A percentile compares a stretch with the other conserved stretches of the same genome.
Evolutionary conservation across 1,140 invertebrate species (phyloP).

Genomic region (Philotrypesis tridentata): DNA sequence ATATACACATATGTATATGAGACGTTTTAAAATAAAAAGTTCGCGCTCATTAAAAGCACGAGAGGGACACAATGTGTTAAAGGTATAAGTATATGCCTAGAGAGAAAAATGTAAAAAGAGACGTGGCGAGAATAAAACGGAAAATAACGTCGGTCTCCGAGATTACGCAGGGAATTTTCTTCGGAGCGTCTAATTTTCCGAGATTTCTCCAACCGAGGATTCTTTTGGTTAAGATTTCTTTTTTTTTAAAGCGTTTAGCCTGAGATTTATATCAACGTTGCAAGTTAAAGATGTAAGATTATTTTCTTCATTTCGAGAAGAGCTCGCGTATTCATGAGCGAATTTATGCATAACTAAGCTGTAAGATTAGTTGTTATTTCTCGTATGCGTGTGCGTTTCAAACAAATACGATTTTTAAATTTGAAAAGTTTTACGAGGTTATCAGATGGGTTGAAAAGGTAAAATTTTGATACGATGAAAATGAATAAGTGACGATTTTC

Average conservation of each 20-base stretch:
- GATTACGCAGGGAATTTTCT: not conserved
- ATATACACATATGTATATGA: too few relatives aligned
- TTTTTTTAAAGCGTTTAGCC: not conserved
- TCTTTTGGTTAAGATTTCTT: not conserved
- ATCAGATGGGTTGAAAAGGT: too few relatives aligned
- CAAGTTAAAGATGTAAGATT: too few relatives aligned
- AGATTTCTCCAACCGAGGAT: conserved; percentile 1
- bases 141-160: not conserved
- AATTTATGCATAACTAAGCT: too few relatives aligned
- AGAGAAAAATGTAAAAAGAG: not conserved
- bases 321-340: too few relatives aligned
- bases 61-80: not conserved
- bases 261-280: not conserved
- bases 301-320: too few relatives aligned
- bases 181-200: not conserved
- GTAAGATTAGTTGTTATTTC: not conserved
- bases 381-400: too few relatives aligned
- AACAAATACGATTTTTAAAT: not conserved
- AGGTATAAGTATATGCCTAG: not conserved
- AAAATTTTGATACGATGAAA: too few relatives aligned
- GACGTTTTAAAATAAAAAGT: not conserved
- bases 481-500: too few relatives aligned
- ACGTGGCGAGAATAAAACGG: not conserved
- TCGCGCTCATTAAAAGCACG: not conserved
- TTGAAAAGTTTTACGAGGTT: not conserved